Evolutionary conservation across 1,140 invertebrate species (phyloP), one percentile per base, ranked within the genome.

Genomic region (Zaprionus davidi): DNA sequence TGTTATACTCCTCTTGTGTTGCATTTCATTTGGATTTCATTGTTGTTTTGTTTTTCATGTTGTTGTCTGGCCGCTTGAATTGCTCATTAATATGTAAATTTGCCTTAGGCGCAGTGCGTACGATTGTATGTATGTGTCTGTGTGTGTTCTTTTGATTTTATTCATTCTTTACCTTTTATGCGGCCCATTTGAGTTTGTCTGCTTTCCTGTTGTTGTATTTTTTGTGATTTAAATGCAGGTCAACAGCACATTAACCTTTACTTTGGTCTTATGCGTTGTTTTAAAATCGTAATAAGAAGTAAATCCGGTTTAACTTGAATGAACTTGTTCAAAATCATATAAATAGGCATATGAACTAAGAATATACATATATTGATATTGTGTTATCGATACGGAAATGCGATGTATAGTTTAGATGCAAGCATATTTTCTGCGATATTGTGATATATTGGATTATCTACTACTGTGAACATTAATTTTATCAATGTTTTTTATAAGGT

Each of bases 31-130:
- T 82, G 71, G 65, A 63, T 71, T 57, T 41, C 53, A 2, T 57
- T 64, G 41, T 7, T 20, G 57, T 67, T 58, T 31, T 65, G 53
- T 46, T n/a, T 68, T 67, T 36, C 41, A 69, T 65, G 46, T 51
- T 76, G 55, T 69, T 64, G 20, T 66, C 67, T 80, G 60, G 56
- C 17, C 38, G 53, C 41, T 68, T 66, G 63, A 73, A 59, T 51
- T 55, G 53, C 64, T 82, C 71, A 86, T 86, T 85, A 85, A 82
- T 86, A 85, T 85, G 82, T 70, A 85, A 86, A 85, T 82, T 71
- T 82, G 79, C 86, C 71, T 79, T 71, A 86, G 64, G 41, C 64
- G 20, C 17, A 28, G 15, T 44, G 70, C 75, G 70, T 71, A 31
- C 70, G 41, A 11, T 31, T 56, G 24, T 57, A 26, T 76, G 17